Evolutionary conservation across 2,888 invertebrate genomes (phyloP), one percentile per base, ranked within the genome.

Genomic region (Drosophila melanosoma): DNA sequence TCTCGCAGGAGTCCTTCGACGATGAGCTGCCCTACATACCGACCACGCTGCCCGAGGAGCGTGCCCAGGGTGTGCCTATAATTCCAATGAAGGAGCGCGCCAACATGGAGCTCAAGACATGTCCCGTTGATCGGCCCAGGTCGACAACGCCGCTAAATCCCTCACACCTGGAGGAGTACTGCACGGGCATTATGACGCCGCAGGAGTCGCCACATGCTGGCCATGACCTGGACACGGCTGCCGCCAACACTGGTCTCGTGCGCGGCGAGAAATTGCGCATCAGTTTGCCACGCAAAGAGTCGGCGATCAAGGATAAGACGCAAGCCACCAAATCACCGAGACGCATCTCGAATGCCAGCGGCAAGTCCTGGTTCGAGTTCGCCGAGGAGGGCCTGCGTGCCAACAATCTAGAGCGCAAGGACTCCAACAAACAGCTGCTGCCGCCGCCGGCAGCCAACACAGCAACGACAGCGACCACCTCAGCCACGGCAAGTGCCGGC

Each of bases 1-100:
- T 97, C 53, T 94, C 96, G 68, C 95, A 97, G 91, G 97, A 97
- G 91, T 97, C 97, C 45, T 96, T 97, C 90, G 97, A 97, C 89
- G 96, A 96, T 86, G 97, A 97, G 93, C 94, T 98, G 90, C 98
- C 98, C 2, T 97, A 97, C 92, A 95, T 98, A 89, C 97, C 98
- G 66, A 97, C 98, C n/a, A 98, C 97, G 63, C 93, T 98, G 90
- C 98, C 98, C 26, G 94, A 95, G 91, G 98, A 98, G 93, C 95
- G 97, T 76, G 96, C 97, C 20, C 95, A 96, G 74, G 97, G 96
- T 33, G 94, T 97, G 79, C 96, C 97, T 23, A 95, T 98, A 89
- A 95, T 97, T 77, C 97, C 98, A 32, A 95, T 97, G 83, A 96
- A 96, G 89, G 96, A 96, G 90, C 94, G 96, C 57, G 93, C 94